Evolutionary conservation across 2,888 invertebrate genomes (phyloP), one percentile per base, ranked within the genome.

Genomic region (Clistopyga incitator): DNA sequence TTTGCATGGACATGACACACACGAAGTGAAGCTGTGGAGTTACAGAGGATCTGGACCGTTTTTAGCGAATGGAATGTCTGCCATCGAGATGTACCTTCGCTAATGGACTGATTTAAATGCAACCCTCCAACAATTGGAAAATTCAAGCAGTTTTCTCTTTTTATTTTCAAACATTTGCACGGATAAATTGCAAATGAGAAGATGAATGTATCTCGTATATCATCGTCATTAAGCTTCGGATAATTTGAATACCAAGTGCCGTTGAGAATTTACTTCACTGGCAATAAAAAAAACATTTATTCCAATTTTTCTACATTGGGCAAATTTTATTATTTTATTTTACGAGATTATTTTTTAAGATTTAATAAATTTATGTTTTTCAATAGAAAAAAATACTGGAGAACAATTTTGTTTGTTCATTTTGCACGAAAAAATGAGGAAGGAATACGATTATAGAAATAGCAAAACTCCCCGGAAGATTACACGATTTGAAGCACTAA

Each of bases 31-130:
- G 38, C 4, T 18, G n/a, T 61, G n/a, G 34, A 10, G 34, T n/a
- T 61, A 6, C 61, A 6, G 15, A n/a, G 59, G 15, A 6, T 59
- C 6, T 6, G 8, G n/a, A 59, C 29, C 29, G 29, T 13, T n/a
- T 59, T 59, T 59, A 15, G 15, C 29, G 52, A 59, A 61, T 38
- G 61, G 61, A 34, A 61, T n/a, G n/a, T 34, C n/a, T 1, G 34
- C 18, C n/a, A n/a, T 61, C 11, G 20, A 29, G 13, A 4, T 25
- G 59, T 59, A 59, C 29, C 15, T 59, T 61, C 61, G 29, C 34
- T 38, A 34, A 18, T 18, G n/a, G 61, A 18, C 29, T 61, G 10
- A 34, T 61, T 34, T 61, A 34, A 38, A 34, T 29, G 29, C 61
- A 61, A 34, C 38, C 38, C 10, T 6, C 10, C 1, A n/a, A 61